Base-by-base conservation (phyloP, 2,888 invertebrate genomes). In the Thecocarcelia acutangulata region DNA sequence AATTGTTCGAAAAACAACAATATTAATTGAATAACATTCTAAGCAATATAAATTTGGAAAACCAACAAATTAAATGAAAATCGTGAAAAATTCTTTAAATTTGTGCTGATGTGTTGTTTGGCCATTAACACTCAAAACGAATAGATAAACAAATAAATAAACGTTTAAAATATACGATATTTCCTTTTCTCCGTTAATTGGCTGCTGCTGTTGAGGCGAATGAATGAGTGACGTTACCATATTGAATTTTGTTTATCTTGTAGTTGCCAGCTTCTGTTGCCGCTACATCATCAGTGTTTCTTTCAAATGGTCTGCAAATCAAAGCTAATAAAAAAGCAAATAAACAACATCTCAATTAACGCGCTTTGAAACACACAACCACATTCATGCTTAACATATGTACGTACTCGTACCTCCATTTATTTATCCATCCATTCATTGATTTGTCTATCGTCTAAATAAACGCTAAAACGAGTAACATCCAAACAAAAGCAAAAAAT, bases 311-410 rank as follows among this genome's bases (percentile, higher is more conserved):
- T 70, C 64, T 82, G 73, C 68, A 81, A 76, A 77, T 73, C 77
- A 74, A 74, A 66, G 50, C 48, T 24, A n/a, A n/a, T n/a, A 24
- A 56, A 74, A 46, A 61, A 64, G 11, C 63, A 70, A 80, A 46
- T 66, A 80, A 77, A 76, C 81, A 81, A 81, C 81, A 81, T 44
- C 68, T 82, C 74, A 74, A 82, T 82, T 77, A 82, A 77, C 46
- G 81, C 69, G 73, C 77, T 46, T 73, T 76, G 61, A 52, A 66
- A 76, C n/a, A 42, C 48, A 68, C 66, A 59, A 64, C 42, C 33
- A n/a, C 37, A 52, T 40, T 21, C 12, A 17, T 15, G n/a, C n/a
- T n/a, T n/a, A n/a, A 48, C 13, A 15, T 37, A 15, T 37, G 8
- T 50, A 12, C 9, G 33, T 33, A 9, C 9, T 5, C 5, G 9